These are phyloP conservation scores for Galeopsomyia nigrocyanea DNA, from an alignment of 2,888 invertebrate species.

Conservation along the genomic window DNA sequence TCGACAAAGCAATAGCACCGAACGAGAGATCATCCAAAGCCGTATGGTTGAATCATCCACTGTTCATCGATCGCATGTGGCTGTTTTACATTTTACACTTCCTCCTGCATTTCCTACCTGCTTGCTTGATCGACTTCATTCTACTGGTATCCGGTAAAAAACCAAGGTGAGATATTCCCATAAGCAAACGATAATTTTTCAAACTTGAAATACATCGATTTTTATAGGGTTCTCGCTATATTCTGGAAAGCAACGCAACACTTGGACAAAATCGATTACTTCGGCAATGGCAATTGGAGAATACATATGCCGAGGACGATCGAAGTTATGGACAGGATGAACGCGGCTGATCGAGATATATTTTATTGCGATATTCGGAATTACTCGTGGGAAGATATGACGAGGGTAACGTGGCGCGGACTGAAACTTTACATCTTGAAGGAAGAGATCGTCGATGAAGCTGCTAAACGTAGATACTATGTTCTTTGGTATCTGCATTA, in stretches of 20 bases:
- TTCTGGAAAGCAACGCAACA: not conserved
- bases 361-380: constrained; percentile 54
- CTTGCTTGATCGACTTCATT: constrained; percentile 50
- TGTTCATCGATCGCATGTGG: constrained; percentile 15
- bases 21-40: constrained; percentile 46
- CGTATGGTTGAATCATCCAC: constrained; percentile 46
- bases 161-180: constrained; percentile 55
- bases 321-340: constrained; percentile 52
- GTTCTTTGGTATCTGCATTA: not conserved
- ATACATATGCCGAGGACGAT: constrained; percentile 50
- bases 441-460: not conserved
- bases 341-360: constrained; percentile 49
- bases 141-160: constrained; percentile 51
- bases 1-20: constrained; percentile 13
- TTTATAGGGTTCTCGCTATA: constrained; percentile 5
- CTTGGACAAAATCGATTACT: constrained; percentile 19
- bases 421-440: not conserved
- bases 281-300: constrained; percentile 43
- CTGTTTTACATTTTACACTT: constrained; percentile 47
- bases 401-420: not conserved
- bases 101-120: constrained; percentile 54
- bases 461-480: not conserved
- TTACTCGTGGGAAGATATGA: constrained; percentile 50
- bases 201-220: too few relatives aligned
- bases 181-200: too few relatives aligned